Evolutionary conservation across 2,888 invertebrate genomes (phyloP), one percentile per base, ranked within the genome.

Genomic region (Trichopoda pennipes): DNA sequence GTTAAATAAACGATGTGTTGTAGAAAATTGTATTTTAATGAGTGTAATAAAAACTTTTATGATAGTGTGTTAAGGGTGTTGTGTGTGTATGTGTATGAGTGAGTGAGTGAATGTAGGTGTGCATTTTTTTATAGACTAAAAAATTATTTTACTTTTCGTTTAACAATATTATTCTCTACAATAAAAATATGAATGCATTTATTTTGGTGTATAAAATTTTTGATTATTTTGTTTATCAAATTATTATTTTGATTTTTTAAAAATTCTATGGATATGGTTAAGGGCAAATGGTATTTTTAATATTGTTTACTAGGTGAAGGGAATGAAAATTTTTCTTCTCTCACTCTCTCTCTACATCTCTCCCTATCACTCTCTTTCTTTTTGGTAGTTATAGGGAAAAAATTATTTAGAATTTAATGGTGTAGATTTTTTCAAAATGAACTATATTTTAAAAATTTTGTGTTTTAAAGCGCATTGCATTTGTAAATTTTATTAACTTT

Each of bases 291-390:
- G 58, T 66, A 60, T 17, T 64, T 60, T 53, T 44, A 42, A 58
- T 42, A 42, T 42, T 0, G 0, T 61, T 69, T 61, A 47, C 23
- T 23, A 28, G 44, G 77, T 80, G 80, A 55, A 78, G 80, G 79
- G 53, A 66, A 79, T 76, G 80, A 76, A 82, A 83, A 76, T 81
- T 75, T 85, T 86, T 87, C 86, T 86, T 86, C 86, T 87, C 86
- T 86, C 86, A 86, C 87, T 86, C 87, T 87, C 87, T 87, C 82
- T 85, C 69, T 87, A 80, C 84, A 66, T 84, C 60, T 85, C 58
- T 84, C 32, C 84, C 69, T 84, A 55, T 85, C 58, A 84, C 32
- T 81, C 63, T 85, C 23, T 84, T 19, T 81, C 32, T 80, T 64
- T 76, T 28, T 68, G n/a, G 9, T 74, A 42, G 28, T 66, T 49